These are phyloP conservation scores for Tetragnatha versicolor DNA, from an alignment of 1,140 invertebrate genomes.

Conservation along the genomic window DNA sequence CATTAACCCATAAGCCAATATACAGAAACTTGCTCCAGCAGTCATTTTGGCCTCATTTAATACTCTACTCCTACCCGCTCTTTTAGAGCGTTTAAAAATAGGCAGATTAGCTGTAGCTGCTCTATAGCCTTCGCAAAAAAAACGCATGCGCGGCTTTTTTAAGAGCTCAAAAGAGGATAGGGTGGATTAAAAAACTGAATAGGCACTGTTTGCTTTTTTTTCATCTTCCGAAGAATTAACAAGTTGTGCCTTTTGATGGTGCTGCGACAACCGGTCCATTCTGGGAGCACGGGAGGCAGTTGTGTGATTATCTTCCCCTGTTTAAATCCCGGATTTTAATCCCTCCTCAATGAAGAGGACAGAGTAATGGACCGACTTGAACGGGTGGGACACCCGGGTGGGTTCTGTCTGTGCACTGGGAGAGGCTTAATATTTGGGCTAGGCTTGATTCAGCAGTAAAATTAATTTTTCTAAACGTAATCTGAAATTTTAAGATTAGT, in stretches of 20 bases:
- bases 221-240: neutral
- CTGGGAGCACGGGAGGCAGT: neutral
- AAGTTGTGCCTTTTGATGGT: conserved; percentile 6
- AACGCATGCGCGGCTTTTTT: too few species aligned
- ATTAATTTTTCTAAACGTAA: too few species aligned
- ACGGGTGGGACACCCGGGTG: neutral
- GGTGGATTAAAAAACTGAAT: conserved; percentile 47
- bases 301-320: neutral
- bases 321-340: conserved; percentile 18
- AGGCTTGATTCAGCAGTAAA: too few species aligned
- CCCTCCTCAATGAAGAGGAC: neutral
- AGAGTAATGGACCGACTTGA: conserved; percentile 38
- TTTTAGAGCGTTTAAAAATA: too few species aligned
- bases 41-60: too few species aligned
- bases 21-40: too few species aligned
- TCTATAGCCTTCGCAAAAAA: too few species aligned
- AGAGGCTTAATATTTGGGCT: neutral
- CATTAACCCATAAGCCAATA: too few species aligned
- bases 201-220: conserved; percentile 39
- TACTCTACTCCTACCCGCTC: too few species aligned
- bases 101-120: too few species aligned
- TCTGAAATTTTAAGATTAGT: too few species aligned
- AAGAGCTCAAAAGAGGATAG: conserved; percentile 23
- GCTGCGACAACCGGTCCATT: neutral
- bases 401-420: neutral